Percentiles rank a stretch among this genome's conserved stretches.
These are phyloP conservation scores for Prostheceraeus crozeri DNA, from an alignment of 2,888 invertebrate genomes.

Conservation along the genomic window DNA sequence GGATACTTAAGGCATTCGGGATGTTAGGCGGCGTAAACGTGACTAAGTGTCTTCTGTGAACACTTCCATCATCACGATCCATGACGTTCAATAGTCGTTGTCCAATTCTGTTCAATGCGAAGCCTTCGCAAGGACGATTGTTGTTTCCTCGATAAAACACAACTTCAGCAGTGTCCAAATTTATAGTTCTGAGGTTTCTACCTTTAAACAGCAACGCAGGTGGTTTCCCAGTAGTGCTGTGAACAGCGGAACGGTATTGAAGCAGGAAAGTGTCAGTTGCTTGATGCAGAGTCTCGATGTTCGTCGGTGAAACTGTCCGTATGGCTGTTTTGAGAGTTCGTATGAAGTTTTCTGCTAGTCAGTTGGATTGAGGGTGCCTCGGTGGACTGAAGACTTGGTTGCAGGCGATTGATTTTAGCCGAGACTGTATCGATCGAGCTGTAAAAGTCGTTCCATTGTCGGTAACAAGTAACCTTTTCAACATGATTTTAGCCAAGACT, in stretches of 20 bases:
- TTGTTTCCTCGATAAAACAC: too few relatives aligned
- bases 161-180: too few relatives aligned
- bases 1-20: too few relatives aligned
- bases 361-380: constrained; percentile 3
- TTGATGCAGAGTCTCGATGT: neutral
- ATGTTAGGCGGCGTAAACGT: too few relatives aligned
- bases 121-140: too few relatives aligned
- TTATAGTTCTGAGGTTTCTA: too few relatives aligned
- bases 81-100: too few relatives aligned
- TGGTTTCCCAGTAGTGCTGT: neutral
- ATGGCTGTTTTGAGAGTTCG: constrained; percentile 1
- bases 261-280: neutral
- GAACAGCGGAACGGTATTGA: constrained; percentile 7
- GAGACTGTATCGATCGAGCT: neutral
- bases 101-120: too few relatives aligned
- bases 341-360: constrained; percentile 7
- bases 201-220: neutral
- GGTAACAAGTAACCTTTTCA: too few relatives aligned
- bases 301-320: neutral
- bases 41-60: too few relatives aligned
- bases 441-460: constrained; percentile 9
- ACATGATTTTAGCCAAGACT: too few relatives aligned
- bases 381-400: neutral
- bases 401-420: constrained; percentile 2
- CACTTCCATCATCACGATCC: too few relatives aligned